Conservation (phyloP, 2,888 invertebrate genomes). For the Graphium colonna region DNA sequence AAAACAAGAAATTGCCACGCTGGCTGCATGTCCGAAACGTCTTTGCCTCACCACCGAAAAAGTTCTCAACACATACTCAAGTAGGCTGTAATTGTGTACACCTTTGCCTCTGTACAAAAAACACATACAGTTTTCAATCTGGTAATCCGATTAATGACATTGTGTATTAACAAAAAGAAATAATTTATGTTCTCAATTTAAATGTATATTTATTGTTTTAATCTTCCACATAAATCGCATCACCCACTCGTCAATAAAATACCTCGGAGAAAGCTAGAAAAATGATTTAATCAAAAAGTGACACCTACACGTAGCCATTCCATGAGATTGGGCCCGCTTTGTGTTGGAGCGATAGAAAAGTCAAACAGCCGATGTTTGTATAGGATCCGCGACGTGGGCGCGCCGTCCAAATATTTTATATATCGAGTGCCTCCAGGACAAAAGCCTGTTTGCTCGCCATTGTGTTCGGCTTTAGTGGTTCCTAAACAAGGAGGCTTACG, state of each 20-base stretch:
- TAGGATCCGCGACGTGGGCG: slow-evolving; percentile 40
- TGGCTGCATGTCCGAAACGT: too few species aligned
- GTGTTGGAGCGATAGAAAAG: slow-evolving; percentile 27
- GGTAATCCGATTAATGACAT: too few species aligned
- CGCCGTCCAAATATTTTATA: slow-evolving; percentile 62
- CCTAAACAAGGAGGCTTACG: slow-evolving; percentile 52
- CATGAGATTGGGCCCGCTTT: slow-evolving; percentile 9
- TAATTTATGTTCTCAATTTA: too few species aligned
- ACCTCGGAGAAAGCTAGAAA: neutral
- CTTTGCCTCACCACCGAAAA: too few species aligned
- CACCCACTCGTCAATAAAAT: slow-evolving; percentile 16
- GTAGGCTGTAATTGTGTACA: too few species aligned
- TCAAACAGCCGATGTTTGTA: slow-evolving; percentile 36
- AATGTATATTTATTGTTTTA: neutral
- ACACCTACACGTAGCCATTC: slow-evolving; percentile 18
- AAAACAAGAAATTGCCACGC: too few species aligned
- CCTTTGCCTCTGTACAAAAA: too few species aligned
- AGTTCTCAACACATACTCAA: too few species aligned
- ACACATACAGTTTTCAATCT: too few species aligned
- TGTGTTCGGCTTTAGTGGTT: slow-evolving; percentile 54
- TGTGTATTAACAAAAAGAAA: too few species aligned
- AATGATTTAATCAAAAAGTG: neutral
- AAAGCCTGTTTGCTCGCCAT: slow-evolving; percentile 56
- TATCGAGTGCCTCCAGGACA: slow-evolving; percentile 44
- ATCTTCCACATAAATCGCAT: slow-evolving; percentile 6